phyloP scores from a whole-genome alignment of 2,113 vertebrate genomes.

The Prietella phreatophila region DNA sequence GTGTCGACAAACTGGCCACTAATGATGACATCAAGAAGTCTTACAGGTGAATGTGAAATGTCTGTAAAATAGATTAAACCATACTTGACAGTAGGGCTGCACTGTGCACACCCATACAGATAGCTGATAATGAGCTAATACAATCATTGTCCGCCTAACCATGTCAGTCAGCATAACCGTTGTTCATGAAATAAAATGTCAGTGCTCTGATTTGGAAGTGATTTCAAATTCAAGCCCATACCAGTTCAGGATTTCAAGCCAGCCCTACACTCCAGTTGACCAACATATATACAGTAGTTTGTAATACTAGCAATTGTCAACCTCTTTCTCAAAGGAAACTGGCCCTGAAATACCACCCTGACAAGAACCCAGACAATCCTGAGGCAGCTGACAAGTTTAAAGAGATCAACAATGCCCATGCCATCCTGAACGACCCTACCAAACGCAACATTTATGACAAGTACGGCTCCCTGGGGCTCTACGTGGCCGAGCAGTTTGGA shows the following conservation, averaged over 20 bases:
- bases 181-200: not conserved
- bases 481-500: conserved; percentile 97
- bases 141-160: not conserved
- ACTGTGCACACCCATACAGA: not conserved
- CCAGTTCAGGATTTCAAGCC: not conserved
- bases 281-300: not conserved
- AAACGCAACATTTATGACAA: conserved; percentile 98
- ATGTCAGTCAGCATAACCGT: not conserved
- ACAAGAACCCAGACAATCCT: conserved; percentile 98
- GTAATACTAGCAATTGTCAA: not conserved
- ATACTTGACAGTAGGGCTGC: not conserved
- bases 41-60: conserved; percentile 81
- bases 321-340: conserved; percentile 80
- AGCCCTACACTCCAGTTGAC: not conserved
- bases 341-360: conserved; percentile 95
- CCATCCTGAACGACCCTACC: conserved; percentile 91
- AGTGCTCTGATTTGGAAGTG: not conserved
- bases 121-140: not conserved
- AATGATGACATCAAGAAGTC: conserved; percentile 95
- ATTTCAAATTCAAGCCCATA: not conserved
- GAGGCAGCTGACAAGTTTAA: conserved; percentile 97
- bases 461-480: conserved; percentile 95
- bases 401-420: conserved; percentile 97
- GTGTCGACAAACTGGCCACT: conserved; percentile 92
- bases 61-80: not conserved